phyloP scores from a whole-genome alignment of 1,140 invertebrate species.

The Drosophila ananassae region DNA sequence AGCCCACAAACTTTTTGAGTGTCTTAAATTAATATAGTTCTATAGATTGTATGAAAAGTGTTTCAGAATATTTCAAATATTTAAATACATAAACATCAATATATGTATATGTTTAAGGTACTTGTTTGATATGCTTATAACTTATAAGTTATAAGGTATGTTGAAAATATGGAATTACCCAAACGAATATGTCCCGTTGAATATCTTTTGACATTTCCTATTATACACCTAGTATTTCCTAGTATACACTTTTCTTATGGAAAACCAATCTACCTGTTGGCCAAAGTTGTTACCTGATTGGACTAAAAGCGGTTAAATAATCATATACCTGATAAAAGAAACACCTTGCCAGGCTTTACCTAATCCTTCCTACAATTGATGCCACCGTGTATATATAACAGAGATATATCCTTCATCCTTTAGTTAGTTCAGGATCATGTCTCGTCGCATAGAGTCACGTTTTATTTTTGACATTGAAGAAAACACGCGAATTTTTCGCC shows the following conservation, averaged over 20 bases:
- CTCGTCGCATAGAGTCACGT: slow-evolving; percentile 36
- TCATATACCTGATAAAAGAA: not conserved
- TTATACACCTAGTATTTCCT: too few relatives aligned
- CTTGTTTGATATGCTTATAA: too few relatives aligned
- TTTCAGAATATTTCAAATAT: too few relatives aligned
- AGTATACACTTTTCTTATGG: not conserved
- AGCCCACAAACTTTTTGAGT: not conserved
- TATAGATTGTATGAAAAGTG: not conserved
- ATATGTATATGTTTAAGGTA: too few relatives aligned
- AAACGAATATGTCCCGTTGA: not conserved
- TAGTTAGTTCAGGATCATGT: slow-evolving; percentile 34
- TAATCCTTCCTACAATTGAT: not conserved
- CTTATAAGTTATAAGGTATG: too few relatives aligned
- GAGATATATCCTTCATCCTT: not conserved
- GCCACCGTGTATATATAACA: slow-evolving; percentile 7
- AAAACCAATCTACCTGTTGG: not conserved
- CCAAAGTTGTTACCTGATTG: not conserved
- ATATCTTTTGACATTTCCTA: not conserved
- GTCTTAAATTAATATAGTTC: not conserved
- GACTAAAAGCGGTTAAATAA: not conserved
- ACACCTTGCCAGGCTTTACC: not conserved
- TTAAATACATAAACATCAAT: not conserved
- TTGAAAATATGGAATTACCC: not conserved
- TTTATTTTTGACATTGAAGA: slow-evolving; percentile 48
- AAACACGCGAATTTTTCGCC: slow-evolving; percentile 41